Evolutionary conservation across 2,113 vertebrate species (phyloP), one percentile per base, ranked within the genome.

Genomic region (Microtus richardsoni): DNA sequence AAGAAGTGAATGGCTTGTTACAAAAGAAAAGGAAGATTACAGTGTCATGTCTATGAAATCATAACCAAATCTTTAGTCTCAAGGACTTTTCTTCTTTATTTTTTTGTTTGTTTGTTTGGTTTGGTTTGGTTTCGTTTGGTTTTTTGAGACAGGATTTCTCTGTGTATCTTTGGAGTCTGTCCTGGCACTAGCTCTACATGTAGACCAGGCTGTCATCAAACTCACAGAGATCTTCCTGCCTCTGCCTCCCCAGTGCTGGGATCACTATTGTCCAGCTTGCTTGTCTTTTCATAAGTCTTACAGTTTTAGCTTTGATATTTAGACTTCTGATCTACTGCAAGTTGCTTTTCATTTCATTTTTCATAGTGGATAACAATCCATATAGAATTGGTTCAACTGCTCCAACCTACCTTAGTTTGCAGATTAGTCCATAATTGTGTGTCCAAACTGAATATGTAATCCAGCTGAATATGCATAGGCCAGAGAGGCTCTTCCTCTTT

Each of bases 391-490:
- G 21, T 22, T 41, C 39, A 74, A 62, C 7, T 74, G 33, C 64
- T 54, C 62, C 28, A 85, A 33, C 17, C 26, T 74, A 70, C 9
- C 39, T 62, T 12, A 64, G 26, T 68, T 68, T 21, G 68, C 10
- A 79, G 73, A 41, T 28, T 83, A 30, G 7, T 3, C 3, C 16
- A 14, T 0, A 3, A 13, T 11, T 10, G 36, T 39, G 24, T 16
- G 13, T 52, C 14, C 36, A 1, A 30, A 30, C 66, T 33, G n/a
- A n/a, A n/a, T n/a, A n/a, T n/a, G 3, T 24, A 13, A 3, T 2
- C 28, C 52, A 41, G 28, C n/a, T 13, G 2, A 24, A 0, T 70
- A 3, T 0, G 21, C 10, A 2, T 0, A 36, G 49, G 6, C 52
- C 21, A 26, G 16, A 22, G 52, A 33, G 30, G 85, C 14, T 19